A percentile compares a stretch with the other conserved stretches of the same genome.
Conservation (phyloP, 2,888 invertebrate genomes). For the Melanargia galathea region DNA sequence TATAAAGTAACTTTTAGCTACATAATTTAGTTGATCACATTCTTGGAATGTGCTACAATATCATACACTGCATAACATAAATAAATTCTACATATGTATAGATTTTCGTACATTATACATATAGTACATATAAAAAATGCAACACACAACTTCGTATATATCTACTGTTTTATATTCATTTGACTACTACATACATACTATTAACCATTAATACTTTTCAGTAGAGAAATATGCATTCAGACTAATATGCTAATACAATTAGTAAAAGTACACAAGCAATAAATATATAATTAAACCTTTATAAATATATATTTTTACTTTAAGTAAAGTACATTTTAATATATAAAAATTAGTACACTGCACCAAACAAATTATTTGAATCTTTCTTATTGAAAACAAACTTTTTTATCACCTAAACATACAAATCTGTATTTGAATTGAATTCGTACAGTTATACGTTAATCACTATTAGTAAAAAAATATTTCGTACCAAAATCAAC, state of each 20-base stretch:
- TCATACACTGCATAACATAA: slow-evolving; percentile 53
- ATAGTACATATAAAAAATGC: slow-evolving; percentile 60
- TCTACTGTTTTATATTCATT: slow-evolving; percentile 64
- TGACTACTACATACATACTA: slow-evolving; percentile 54
- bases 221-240: slow-evolving; percentile 29
- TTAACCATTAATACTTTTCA: background rate
- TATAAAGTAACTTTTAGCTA: slow-evolving; percentile 39
- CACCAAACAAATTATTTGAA: no score
- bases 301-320: no score
- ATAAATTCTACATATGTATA: slow-evolving; percentile 50
- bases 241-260: background rate
- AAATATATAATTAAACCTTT: no score
- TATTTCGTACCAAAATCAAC: no score
- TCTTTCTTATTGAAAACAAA: no score
- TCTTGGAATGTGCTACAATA: slow-evolving; percentile 24
- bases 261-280: no score
- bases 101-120: slow-evolving; percentile 54
- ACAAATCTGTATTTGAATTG: no score
- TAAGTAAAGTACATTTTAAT: no score
- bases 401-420: no score
- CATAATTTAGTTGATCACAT: slow-evolving; percentile 47
- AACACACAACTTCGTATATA: slow-evolving; percentile 67
- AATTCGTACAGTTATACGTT: no score
- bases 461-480: no score
- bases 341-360: no score